Evolutionary conservation across 1,140 invertebrate genomes (phyloP).

Genomic region (Atta cephalotes): DNA sequence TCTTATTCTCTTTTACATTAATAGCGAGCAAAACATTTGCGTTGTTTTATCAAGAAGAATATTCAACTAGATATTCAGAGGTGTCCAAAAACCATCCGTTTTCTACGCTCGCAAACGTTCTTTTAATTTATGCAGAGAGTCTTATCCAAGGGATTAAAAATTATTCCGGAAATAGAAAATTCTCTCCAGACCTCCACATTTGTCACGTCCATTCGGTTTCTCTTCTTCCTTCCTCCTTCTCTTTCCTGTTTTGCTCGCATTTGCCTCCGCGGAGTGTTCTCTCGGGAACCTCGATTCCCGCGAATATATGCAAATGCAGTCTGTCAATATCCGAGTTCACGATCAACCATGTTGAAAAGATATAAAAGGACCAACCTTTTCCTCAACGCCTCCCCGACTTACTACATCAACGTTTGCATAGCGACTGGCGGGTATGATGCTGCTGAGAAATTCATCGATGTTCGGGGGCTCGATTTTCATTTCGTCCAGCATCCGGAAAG

Average conservation of each 20-base stretch:
- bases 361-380: slow-evolving; percentile 40
- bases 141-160: slow-evolving; percentile 4
- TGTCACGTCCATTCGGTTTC: background rate
- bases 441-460: slow-evolving; percentile 67
- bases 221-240: background rate
- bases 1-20: background rate
- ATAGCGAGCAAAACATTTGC: background rate
- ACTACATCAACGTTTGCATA: slow-evolving; percentile 44
- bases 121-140: background rate
- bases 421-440: background rate
- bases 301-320: slow-evolving; percentile 56
- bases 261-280: background rate
- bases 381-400: slow-evolving; percentile 31
- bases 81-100: background rate
- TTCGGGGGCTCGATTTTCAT: slow-evolving; percentile 63
- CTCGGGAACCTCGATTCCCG: slow-evolving; percentile 22
- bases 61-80: background rate
- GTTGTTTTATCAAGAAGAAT: background rate
- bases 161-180: slow-evolving; percentile 10
- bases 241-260: background rate
- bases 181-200: background rate
- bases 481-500: slow-evolving; percentile 33
- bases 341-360: slow-evolving; percentile 31
- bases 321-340: slow-evolving; percentile 63
- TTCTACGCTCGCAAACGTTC: background rate